phyloP scores from a whole-genome alignment of 2,888 invertebrate species.

The Lottia gigantea region DNA sequence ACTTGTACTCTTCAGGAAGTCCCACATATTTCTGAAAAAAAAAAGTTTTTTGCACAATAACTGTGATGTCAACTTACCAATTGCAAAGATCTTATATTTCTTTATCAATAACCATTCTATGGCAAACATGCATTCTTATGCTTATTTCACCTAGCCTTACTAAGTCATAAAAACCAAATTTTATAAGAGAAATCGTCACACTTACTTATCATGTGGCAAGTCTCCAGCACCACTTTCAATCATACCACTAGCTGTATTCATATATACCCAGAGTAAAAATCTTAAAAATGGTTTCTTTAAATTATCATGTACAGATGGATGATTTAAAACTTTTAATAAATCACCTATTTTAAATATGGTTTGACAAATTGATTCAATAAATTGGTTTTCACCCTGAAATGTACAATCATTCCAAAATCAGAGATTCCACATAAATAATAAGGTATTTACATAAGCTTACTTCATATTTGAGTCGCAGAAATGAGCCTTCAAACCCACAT shows the following conservation, averaged over 20 bases:
- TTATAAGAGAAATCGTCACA: conserved; percentile 12
- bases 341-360: conserved; percentile 65
- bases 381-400: conserved; percentile 65
- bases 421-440: too few relatives aligned
- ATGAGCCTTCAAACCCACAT: too few relatives aligned
- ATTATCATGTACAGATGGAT: conserved; percentile 54
- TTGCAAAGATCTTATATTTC: too few relatives aligned
- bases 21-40: conserved; percentile 57
- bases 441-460: too few relatives aligned
- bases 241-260: conserved; percentile 66
- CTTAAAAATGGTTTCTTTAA: conserved; percentile 63
- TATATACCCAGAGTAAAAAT: conserved; percentile 66
- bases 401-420: too few relatives aligned
- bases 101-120: too few relatives aligned
- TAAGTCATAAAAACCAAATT: too few relatives aligned
- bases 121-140: too few relatives aligned
- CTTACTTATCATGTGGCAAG: conserved; percentile 60
- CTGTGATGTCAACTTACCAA: too few relatives aligned
- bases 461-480: too few relatives aligned
- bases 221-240: conserved; percentile 65
- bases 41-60: neutral
- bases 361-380: conserved; percentile 68
- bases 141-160: too few relatives aligned
- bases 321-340: conserved; percentile 60
- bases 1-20: conserved; percentile 50